Evolutionary conservation across 2,888 invertebrate species (phyloP), one percentile per base, ranked within the genome.

Genomic region (Tineola bisselliella): DNA sequence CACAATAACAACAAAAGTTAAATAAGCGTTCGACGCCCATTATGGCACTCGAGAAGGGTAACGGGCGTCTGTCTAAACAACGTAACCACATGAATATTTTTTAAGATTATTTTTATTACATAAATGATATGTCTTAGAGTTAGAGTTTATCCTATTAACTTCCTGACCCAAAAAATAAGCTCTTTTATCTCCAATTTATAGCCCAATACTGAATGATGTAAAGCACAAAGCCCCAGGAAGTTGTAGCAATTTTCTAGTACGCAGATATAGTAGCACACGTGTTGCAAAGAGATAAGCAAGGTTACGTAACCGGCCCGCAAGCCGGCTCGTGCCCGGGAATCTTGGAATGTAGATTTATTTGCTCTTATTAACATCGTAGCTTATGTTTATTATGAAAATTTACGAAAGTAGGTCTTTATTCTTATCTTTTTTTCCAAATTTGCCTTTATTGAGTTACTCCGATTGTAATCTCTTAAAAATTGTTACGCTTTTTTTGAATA

Each of bases 241-340:
- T 58, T 31, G 58, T 33, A 31, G 58, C 58, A 58, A 33, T 58
- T 58, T 48, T 58, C 58, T 19, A 33, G 58, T 33, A 19, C 8
- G 33, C 33, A 58, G 13, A 58, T 15, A 33, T 48, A 15, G 17
- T 15, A 17, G 59, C 33, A 60, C 60, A 48, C 60, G 60, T 44
- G 60, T 59, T 19, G 59, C 19, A 43, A 19, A 44, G 44, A 60
- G 60, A 60, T 60, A 60, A 60, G 60, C 59, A 10, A 25, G 18
- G 60, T 60, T 60, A 30, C 60, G 48, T 31, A 60, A 60, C 60
- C 60, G 60, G 31, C 17, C 18, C 44, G 31, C 15, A 44, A 60
- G 44, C 60, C 60, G 60, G 31, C 17, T 38, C 44, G 31, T 19
- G 60, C 43, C 43, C 59, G 59, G 31, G 58, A 19, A 19, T 56